Conservation (phyloP, 2,888 invertebrate genomes). For the Eumerus sabulonum region DNA sequence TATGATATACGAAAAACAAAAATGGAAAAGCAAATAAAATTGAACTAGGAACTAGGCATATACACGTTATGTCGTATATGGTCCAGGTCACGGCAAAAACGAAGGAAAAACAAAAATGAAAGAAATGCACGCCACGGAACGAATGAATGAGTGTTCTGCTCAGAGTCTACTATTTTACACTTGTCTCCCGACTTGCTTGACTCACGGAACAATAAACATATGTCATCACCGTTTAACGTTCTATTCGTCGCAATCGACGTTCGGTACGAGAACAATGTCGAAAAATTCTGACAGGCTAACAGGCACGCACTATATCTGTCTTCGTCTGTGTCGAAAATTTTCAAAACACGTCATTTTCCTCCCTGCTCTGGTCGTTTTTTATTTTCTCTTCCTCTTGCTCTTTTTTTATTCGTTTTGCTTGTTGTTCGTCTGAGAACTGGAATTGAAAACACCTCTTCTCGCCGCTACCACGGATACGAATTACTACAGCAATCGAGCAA, state of each 20-base stretch:
- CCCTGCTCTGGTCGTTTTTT: slow-evolving; percentile 42
- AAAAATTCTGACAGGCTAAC: slow-evolving; percentile 57
- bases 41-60: slow-evolving; percentile 34
- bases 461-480: slow-evolving; percentile 25
- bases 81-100: background rate
- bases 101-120: too few relatives aligned
- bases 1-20: slow-evolving; percentile 7
- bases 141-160: slow-evolving; percentile 18
- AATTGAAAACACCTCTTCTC: slow-evolving; percentile 35
- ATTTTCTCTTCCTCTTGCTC: background rate
- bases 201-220: slow-evolving; percentile 47
- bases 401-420: too few relatives aligned
- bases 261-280: background rate
- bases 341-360: slow-evolving; percentile 68
- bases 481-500: slow-evolving; percentile 46
- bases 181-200: slow-evolving; percentile 8
- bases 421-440: slow-evolving; percentile 34
- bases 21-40: slow-evolving; percentile 5
- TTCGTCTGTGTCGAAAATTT: slow-evolving; percentile 44
- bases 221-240: slow-evolving; percentile 46
- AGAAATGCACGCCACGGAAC: slow-evolving; percentile 41
- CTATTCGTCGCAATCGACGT: slow-evolving; percentile 37
- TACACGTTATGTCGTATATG: background rate
- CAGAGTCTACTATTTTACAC: slow-evolving; percentile 26
- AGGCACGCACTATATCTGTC: slow-evolving; percentile 34